A percentile compares a stretch with the other conserved stretches of the same genome.
These are phyloP conservation scores for Megalops atlanticus DNA, from an alignment of 2,113 vertebrate genomes.

Conservation along the genomic window DNA sequence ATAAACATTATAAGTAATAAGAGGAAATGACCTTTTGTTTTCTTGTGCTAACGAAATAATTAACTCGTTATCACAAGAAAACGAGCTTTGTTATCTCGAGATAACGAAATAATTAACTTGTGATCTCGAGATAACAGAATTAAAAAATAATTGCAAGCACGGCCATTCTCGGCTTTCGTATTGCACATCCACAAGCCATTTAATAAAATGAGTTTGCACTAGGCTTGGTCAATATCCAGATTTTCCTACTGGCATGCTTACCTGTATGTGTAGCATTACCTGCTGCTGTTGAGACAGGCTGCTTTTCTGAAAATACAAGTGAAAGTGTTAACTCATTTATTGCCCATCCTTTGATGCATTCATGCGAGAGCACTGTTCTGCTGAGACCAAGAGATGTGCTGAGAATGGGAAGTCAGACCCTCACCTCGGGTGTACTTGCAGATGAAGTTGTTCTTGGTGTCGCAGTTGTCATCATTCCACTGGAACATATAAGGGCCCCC, in stretches of 20 bases:
- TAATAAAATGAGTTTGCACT: too few species aligned
- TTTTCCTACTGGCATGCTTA: conserved; percentile 6
- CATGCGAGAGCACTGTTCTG: neutral
- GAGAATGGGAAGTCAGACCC: neutral
- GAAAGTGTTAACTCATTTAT: neutral
- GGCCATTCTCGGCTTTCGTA: too few species aligned
- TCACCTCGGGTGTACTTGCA: conserved; percentile 92
- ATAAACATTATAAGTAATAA: too few species aligned
- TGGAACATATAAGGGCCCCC: conserved; percentile 90
- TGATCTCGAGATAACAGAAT: too few species aligned
- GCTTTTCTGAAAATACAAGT: conserved; percentile 39
- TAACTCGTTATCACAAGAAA: too few species aligned
- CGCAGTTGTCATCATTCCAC: conserved; percentile 96
- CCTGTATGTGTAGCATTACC: conserved; percentile 41
- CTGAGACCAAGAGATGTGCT: neutral
- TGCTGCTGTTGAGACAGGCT: conserved; percentile 8
- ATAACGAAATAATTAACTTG: too few species aligned
- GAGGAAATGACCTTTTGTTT: too few species aligned
- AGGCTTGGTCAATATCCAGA: too few species aligned
- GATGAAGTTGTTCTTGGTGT: conserved; percentile 95
- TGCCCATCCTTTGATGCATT: neutral
- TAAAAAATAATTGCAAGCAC: too few species aligned
- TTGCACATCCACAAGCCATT: too few species aligned
- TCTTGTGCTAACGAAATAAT: too few species aligned
- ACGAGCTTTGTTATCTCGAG: too few species aligned